Conservation (phyloP, 2,888 invertebrate genomes). For the Pollenia labialis region DNA sequence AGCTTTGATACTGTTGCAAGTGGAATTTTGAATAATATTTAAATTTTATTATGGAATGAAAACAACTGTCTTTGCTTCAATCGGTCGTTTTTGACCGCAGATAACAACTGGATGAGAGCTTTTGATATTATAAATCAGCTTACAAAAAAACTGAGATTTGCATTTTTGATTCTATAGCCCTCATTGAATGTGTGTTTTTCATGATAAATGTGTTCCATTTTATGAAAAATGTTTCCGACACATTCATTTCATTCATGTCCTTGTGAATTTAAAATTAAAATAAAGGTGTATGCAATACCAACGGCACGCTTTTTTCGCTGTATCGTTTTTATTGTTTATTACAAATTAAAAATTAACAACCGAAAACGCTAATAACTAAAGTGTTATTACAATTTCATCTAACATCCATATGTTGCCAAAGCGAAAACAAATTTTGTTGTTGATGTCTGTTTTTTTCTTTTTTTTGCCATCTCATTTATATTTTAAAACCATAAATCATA, state of each 20-base stretch:
- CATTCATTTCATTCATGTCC: constrained; percentile 81
- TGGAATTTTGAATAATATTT: too few species aligned
- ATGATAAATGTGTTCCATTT: constrained; percentile 79
- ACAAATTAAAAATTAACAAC: constrained; percentile 59
- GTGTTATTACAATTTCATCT: constrained; percentile 5
- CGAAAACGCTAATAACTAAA: constrained; percentile 4
- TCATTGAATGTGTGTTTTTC: constrained; percentile 61
- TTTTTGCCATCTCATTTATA: constrained; percentile 38
- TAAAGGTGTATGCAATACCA: constrained; percentile 80
- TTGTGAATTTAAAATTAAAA: constrained; percentile 83
- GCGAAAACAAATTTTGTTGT: constrained; percentile 13
- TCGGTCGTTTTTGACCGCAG: too few species aligned
- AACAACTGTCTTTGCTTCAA: too few species aligned
- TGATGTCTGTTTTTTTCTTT: background rate
- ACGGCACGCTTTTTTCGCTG: constrained; percentile 27
- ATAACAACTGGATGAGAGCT: too few species aligned
- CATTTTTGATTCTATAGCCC: too few species aligned
- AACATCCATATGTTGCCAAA: constrained; percentile 29
- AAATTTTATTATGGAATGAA: too few species aligned
- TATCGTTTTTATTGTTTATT: constrained; percentile 69
- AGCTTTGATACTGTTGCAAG: too few species aligned
- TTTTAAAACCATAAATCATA: constrained; percentile 79
- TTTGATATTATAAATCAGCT: too few species aligned
- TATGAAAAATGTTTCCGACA: too few species aligned
- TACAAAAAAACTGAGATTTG: too few species aligned